A percentile compares a stretch with the other conserved stretches of the same genome.
These are phyloP conservation scores for Hoplostethus mediterraneus DNA, from an alignment of 2,797 vertebrate genomes.

Conservation along the genomic window DNA sequence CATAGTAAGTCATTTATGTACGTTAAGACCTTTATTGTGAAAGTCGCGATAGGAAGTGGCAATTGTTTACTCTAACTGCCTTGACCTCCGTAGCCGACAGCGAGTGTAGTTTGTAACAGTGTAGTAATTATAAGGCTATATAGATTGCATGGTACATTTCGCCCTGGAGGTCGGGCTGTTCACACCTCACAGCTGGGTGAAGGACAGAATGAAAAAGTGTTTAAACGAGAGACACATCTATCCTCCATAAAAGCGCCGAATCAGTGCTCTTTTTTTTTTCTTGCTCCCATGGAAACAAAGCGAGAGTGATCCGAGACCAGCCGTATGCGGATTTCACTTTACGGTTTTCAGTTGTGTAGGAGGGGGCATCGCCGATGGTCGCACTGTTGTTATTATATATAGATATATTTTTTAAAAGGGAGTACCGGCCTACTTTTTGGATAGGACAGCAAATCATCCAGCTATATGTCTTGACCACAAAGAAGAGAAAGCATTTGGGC, in stretches of 20 bases:
- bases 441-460: background rate
- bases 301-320: slow-evolving; percentile 8
- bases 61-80: fast-evolving
- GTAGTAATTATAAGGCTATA: background rate
- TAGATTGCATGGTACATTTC: background rate
- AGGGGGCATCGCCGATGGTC: slow-evolving; percentile 14
- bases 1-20: too few relatives aligned
- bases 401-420: background rate
- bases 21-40: slow-evolving; percentile 40
- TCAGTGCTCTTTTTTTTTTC: background rate
- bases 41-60: slow-evolving; percentile 26
- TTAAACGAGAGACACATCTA: background rate
- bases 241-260: too few relatives aligned
- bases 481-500: background rate
- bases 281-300: slow-evolving; percentile 45
- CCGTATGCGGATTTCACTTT: slow-evolving; percentile 45
- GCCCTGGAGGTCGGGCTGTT: background rate
- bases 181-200: background rate
- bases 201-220: background rate
- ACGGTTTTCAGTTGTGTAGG: slow-evolving; percentile 42
- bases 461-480: background rate
- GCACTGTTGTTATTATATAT: background rate
- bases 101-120: slow-evolving; percentile 20
- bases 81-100: background rate
- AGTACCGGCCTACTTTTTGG: background rate